A percentile compares a stretch with the other conserved stretches of the same genome.
Evolutionary conservation across 2,797 vertebrate species (phyloP).

Genomic region (Babyrousa celebensis): DNA sequence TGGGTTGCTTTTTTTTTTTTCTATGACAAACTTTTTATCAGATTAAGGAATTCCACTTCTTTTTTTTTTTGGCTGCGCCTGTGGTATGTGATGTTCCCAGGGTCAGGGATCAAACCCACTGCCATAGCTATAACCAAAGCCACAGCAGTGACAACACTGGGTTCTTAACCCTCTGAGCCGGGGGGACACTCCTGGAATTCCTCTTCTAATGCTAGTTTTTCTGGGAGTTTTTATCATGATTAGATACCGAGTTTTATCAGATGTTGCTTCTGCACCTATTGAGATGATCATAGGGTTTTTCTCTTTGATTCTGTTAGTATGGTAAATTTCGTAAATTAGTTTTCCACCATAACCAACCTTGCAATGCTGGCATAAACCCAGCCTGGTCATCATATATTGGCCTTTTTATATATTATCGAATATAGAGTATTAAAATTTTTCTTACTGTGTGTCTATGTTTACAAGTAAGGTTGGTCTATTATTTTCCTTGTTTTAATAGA

Average conservation of each 20-base stretch:
- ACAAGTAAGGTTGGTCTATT: slow-evolving; percentile 5
- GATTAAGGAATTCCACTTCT: slow-evolving; percentile 32
- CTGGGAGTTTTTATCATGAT: slow-evolving; percentile 9
- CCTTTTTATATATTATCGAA: slow-evolving; percentile 17
- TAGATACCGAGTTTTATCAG: slow-evolving; percentile 31
- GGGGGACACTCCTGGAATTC: neutral
- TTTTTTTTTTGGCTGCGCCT: no score
- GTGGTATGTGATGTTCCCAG: no score
- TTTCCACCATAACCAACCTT: slow-evolving; percentile 25
- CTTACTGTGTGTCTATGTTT: slow-evolving; percentile 19
- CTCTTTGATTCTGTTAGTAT: slow-evolving; percentile 10
- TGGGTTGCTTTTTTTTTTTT: neutral
- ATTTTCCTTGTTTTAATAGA: slow-evolving; percentile 48
- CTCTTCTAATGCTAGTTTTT: slow-evolving; percentile 41
- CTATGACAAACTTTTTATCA: slow-evolving; percentile 17
- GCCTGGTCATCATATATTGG: neutral
- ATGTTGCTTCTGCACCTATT: neutral
- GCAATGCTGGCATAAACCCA: neutral
- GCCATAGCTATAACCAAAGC: no score
- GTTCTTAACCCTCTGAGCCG: no score
- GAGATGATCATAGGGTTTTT: slow-evolving; percentile 42
- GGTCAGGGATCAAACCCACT: no score
- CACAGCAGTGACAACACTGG: no score
- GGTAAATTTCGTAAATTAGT: neutral
- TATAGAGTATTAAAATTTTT: slow-evolving; percentile 24